Evolutionary conservation across 1,140 invertebrate genomes (phyloP), one percentile per base, ranked within the genome.

Genomic region (Lerema accius): DNA sequence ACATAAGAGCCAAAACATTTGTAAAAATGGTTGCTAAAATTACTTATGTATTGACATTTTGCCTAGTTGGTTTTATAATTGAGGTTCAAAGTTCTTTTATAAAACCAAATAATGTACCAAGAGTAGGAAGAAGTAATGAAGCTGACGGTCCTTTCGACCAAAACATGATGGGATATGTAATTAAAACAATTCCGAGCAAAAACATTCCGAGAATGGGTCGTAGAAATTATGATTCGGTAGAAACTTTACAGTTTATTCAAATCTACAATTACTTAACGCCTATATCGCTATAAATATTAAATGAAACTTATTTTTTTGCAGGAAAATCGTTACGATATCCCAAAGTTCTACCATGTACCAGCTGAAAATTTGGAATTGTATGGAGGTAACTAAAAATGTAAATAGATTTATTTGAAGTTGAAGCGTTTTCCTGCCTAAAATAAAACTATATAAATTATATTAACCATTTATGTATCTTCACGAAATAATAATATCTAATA

Each of bases 181-280:
- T 90, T 46, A 90, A 90, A 76, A 85, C 86, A 28, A 76, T 80
- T 62, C 77, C 77, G 0, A 85, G 71, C 65, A 90, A 90, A 63
- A 90, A 84, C 72, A 89, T 90, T 67, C 87, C 87, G 13, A 68
- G 87, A 2, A 90, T 90, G 82, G 87, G 87, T 1, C 74, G 86
- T 63, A 77, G 87, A 50, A 89, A 89, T 59, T 89, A 77, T 40
- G 85, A 89, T 73, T 88, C 84, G 59, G 87, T 90, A 71, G n/a
- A n/a, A n/a, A n/a, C n/a, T n/a, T n/a, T n/a, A n/a, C n/a, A n/a
- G n/a, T n/a, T n/a, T n/a, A n/a, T n/a, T n/a, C n/a, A n/a, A n/a
- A n/a, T n/a, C n/a, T n/a, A n/a, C n/a, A n/a, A n/a, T n/a, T n/a
- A n/a, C n/a, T n/a, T n/a, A n/a, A n/a, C n/a, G n/a, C n/a, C n/a